phyloP scores from a whole-genome alignment of 2,888 invertebrate species.

The Drosophila recens region DNA sequence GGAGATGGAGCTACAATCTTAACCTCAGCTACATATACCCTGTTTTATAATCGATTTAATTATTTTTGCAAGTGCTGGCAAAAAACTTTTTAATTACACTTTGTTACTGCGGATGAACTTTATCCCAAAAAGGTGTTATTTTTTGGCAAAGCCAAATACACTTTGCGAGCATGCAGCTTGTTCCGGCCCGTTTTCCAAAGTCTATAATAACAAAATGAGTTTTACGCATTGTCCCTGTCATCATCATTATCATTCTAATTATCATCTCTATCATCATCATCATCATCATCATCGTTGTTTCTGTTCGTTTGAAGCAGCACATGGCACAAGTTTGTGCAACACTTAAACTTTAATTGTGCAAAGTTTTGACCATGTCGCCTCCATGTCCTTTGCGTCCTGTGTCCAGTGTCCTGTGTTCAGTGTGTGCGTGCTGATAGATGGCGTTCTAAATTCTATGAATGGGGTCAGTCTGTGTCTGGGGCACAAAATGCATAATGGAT shows the following conservation, averaged over 20 bases:
- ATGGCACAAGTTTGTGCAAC: constrained; percentile 76
- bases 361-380: constrained; percentile 76
- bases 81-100: constrained; percentile 76
- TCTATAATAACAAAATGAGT: constrained; percentile 73
- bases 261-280: constrained; percentile 8
- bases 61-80: constrained; percentile 67
- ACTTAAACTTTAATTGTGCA: constrained; percentile 82
- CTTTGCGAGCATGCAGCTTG: constrained; percentile 20
- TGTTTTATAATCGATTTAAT: constrained; percentile 75
- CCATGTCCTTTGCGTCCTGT: constrained; percentile 53
- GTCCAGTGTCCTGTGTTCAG: no score
- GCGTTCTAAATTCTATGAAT: constrained; percentile 71
- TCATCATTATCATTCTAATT: constrained; percentile 27
- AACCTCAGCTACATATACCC: constrained; percentile 15
- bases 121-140: constrained; percentile 57
- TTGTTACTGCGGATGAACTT: constrained; percentile 61
- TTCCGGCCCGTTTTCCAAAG: constrained; percentile 25
- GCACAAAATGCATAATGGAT: constrained; percentile 73
- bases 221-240: constrained; percentile 63
- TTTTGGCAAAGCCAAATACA: constrained; percentile 48
- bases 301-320: constrained; percentile 54
- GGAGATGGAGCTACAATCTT: constrained; percentile 1
- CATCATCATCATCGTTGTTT: constrained; percentile 16
- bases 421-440: constrained; percentile 72
- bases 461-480: constrained; percentile 72